Evolutionary conservation across 2,113 vertebrate species (phyloP), one percentile per base, ranked within the genome.

Genomic region (Sorex fumeus): DNA sequence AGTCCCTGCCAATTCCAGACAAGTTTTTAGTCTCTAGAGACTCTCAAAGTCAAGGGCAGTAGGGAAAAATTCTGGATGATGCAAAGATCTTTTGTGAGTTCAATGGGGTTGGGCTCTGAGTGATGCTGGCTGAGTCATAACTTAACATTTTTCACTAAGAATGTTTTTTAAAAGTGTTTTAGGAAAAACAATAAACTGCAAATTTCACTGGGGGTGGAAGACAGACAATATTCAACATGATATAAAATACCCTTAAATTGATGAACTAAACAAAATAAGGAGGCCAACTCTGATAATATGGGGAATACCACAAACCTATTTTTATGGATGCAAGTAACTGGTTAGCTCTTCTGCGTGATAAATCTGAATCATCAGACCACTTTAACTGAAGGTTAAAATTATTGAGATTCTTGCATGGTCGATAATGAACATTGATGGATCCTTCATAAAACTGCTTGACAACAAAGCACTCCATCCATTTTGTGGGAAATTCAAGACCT

Each of bases 61-160:
- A 83, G 90, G 70, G 50, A 88, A 89, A 60, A 91, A 95, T 94
- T 91, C 78, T 96, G 82, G 79, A 91, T 23, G 90, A 95, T 77
- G 79, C 85, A 91, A 87, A 95, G 93, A 80, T 89, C 91, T 87
- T 96, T 50, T 95, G 32, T 57, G 84, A 86, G 60, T 66, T 86
- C 90, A 90, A 47, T 32, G 27, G 21, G 47, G 79, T 8, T 85
- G 75, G 34, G n/a, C 66, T 91, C 70, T 84, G 91, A 90, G 75
- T n/a, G 30, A 83, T 45, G 60, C 50, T 28, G 1, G 43, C 18
- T 28, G 28, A 92, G 64, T 89, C 62, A 90, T 64, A 47, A 60
- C 32, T 90, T 94, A 91, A 60, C 94, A 30, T 28, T 87, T 69
- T 77, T 82, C 32, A 43, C 28, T 45, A 25, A 71, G 66, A 70